A percentile compares a stretch with the other conserved stretches of the same genome.
phyloP scores from a whole-genome alignment of 2,113 vertebrate species.

The Phaetusa simplex region DNA sequence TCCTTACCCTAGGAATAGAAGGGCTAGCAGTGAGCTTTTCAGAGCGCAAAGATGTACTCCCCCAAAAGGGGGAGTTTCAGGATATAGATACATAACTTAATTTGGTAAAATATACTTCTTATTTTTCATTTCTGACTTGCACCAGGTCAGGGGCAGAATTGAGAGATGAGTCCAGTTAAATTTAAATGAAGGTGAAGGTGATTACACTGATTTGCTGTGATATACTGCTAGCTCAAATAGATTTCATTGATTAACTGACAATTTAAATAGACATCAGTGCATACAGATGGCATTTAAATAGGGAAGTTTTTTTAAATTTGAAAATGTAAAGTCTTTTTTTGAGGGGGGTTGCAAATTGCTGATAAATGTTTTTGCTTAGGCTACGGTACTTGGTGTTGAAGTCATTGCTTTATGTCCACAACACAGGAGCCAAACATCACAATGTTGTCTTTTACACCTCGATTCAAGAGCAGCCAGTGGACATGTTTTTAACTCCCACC shows the following conservation, averaged over 20 bases:
- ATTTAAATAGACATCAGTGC: neutral
- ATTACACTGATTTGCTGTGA: neutral
- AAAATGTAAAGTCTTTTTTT: neutral
- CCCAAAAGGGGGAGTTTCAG: neutral
- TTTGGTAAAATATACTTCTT: neutral
- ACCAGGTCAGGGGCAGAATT: neutral
- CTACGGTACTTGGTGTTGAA: neutral
- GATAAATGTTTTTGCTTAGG: neutral
- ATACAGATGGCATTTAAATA: neutral
- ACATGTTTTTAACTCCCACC: neutral
- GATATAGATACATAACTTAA: neutral
- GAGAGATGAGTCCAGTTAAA: neutral
- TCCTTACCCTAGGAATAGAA: neutral
- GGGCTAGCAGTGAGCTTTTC: neutral
- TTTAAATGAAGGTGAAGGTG: neutral
- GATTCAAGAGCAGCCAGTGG: neutral
- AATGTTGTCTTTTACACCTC: neutral
- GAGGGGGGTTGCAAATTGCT: neutral
- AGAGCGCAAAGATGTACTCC: neutral
- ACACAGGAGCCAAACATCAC: neutral
- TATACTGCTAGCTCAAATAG: neutral
- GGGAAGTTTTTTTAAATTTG: neutral
- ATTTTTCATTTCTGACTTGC: neutral
- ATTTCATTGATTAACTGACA: slow-evolving; percentile 4
- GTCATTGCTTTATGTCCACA: neutral